phyloP scores from a whole-genome alignment of 2,797 vertebrate genomes.

The Fistularia commersonii region DNA sequence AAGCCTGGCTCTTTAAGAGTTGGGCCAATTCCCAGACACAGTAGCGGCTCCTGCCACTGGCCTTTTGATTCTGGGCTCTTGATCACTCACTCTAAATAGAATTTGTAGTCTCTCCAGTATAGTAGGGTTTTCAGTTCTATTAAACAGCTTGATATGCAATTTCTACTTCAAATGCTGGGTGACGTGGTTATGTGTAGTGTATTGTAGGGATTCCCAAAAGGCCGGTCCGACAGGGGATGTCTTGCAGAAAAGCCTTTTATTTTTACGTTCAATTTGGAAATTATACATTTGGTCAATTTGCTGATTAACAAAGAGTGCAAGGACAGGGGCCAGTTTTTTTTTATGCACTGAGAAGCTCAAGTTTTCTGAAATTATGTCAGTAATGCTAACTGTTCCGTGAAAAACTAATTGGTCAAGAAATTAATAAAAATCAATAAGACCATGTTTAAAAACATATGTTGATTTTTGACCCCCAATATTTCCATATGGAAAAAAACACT shows the following conservation, averaged over 20 bases:
- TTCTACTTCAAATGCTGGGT: constrained; percentile 33
- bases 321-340: too few species aligned
- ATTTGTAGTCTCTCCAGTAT: constrained; percentile 56
- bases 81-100: constrained; percentile 64
- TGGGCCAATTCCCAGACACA: constrained; percentile 70
- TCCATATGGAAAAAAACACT: too few species aligned
- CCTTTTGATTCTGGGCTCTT: constrained; percentile 66
- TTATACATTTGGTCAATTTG: too few species aligned
- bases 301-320: too few species aligned
- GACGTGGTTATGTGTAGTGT: constrained; percentile 2
- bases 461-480: too few species aligned
- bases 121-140: constrained; percentile 52
- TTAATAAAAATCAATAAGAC: too few species aligned
- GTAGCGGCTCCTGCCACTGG: constrained; percentile 50
- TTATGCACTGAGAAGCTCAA: too few species aligned
- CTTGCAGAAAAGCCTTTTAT: constrained; percentile 4
- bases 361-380: too few species aligned
- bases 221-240: constrained; percentile 1
- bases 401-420: too few species aligned
- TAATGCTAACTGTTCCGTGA: too few species aligned
- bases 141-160: constrained; percentile 57
- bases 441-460: too few species aligned
- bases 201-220: constrained; percentile 18
- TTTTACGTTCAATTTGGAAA: not conserved
- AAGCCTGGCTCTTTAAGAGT: constrained; percentile 71